These are phyloP conservation scores for Remorina albescens DNA, from an alignment of 2,797 vertebrate species.

Conservation along the genomic window DNA sequence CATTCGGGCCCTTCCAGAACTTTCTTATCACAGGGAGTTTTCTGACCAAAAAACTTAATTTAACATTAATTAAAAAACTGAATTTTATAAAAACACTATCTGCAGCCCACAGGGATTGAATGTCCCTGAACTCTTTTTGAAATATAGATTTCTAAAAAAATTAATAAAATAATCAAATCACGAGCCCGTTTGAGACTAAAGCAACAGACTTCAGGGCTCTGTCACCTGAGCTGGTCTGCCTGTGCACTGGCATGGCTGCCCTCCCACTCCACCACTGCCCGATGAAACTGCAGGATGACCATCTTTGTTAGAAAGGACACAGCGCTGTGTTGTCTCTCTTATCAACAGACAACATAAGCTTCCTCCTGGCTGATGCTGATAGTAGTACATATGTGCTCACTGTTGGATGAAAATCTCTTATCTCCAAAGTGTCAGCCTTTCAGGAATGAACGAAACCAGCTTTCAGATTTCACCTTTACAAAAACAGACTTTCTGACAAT, in stretches of 20 bases:
- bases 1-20: too few relatives aligned
- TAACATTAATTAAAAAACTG: too few relatives aligned
- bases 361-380: slow-evolving; percentile 55
- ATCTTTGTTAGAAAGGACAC: slow-evolving; percentile 22
- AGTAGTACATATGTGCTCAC: slow-evolving; percentile 17
- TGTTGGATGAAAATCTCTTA: slow-evolving; percentile 43
- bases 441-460: neutral
- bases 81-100: too few relatives aligned
- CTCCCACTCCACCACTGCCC: neutral
- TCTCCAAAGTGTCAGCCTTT: slow-evolving; percentile 51
- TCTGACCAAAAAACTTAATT: too few relatives aligned
- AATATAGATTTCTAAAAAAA: too few relatives aligned
- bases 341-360: slow-evolving; percentile 27
- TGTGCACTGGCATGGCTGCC: slow-evolving; percentile 1
- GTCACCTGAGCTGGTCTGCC: slow-evolving; percentile 12
- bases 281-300: slow-evolving; percentile 13
- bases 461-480: slow-evolving; percentile 14
- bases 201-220: slow-evolving; percentile 32
- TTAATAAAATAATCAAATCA: too few relatives aligned
- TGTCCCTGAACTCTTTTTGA: too few relatives aligned
- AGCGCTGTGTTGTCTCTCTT: slow-evolving; percentile 28
- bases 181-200: slow-evolving; percentile 29
- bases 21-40: too few relatives aligned
- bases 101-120: too few relatives aligned
- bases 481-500: neutral